Evolutionary conservation across 2,797 vertebrate genomes (phyloP), one percentile per base, ranked within the genome.

Genomic region (Helarctos malayanus): DNA sequence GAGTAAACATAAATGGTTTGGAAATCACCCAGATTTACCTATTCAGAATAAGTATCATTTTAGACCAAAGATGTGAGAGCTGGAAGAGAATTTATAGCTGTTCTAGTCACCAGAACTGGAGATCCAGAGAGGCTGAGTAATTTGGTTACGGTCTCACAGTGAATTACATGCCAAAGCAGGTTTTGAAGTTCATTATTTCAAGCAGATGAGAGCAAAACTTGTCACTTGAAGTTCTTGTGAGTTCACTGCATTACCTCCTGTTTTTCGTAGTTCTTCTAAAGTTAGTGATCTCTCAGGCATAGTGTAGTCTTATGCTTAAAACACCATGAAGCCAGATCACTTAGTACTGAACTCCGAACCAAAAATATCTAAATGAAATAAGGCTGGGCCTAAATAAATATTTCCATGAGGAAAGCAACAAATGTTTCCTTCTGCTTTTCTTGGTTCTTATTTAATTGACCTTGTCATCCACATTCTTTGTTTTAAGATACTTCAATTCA

Each of bases 341-440:
- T 92, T 68, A 52, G 14, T 65, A 56, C 29, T 93, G 54, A n/a
- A 32, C 47, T 19, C 3, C 19, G n/a, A 78, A 78, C 11, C 41
- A 56, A 87, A 95, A 69, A 21, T 59, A 83, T 49, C 27, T 32
- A 80, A 79, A 78, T 76, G 14, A 73, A 93, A 84, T 81, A 95
- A 86, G 41, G 16, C 14, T 94, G 6, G 5, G 18, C 83, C 73
- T 91, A 93, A 94, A 89, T 47, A 97, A 81, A 69, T 85, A 49
- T 63, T 85, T 96, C 29, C 57, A 7, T 49, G 21, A 45, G 38
- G 84, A 97, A 79, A 29, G 38, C 47, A 76, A 52, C 14, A 81
- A 49, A 54, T 73, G 18, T 38, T 81, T 94, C 32, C 56, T 85
- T 84, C 16, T 91, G 25, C 54, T 63, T 61, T 94, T 71, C 41